Base-by-base conservation (phyloP, 2,797 vertebrate species). In the Nasua narica region DNA sequence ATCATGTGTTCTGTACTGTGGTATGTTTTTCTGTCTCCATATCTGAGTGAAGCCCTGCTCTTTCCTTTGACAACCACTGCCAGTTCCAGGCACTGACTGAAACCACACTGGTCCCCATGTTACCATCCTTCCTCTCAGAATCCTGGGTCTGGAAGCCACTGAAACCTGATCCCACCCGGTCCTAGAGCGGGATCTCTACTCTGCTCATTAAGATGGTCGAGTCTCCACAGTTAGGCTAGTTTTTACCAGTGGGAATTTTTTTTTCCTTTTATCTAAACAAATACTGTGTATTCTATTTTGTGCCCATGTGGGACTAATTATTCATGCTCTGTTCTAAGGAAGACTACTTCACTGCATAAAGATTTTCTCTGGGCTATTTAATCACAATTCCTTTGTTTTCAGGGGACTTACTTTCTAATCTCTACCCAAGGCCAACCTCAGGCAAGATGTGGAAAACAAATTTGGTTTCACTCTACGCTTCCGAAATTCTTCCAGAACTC, bases 221-320 rank as follows among this genome's bases (percentile, higher is more conserved):
- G 10, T 74, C 40, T 95, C 86, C 25, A n/a, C 72, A 74, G 29
- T 91, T 85, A 76, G 58, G 95, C 82, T 70, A 46, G 18, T 35
- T 77, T 91, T 87, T 82, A 88, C 48, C 43, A 81, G 14, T 56
- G 46, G 48, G 25, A 48, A 15, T 72, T 48, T 87, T 82, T 87
- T 82, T 82, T 70, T 43, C 89, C 37, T 69, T 83, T 94, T 58
- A 60, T 12, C 84, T 87, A 94, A 96, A 82, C 35, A 87, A 23
- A 83, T 93, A 90, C 1, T 37, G 8, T 43, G 3, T 62, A 56
- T 79, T 74, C 29, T 67, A 65, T 46, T 94, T 87, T 65, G 23
- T 96, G 70, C 46, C 70, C 50, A 87, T 37, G 40, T 67, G 40
- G 74, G 92, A 15, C 70, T 83, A 56, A 19, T 92, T 82, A 37